Evolutionary conservation across 2,113 vertebrate genomes (phyloP).

Genomic region (Coturnix japonica): DNA sequence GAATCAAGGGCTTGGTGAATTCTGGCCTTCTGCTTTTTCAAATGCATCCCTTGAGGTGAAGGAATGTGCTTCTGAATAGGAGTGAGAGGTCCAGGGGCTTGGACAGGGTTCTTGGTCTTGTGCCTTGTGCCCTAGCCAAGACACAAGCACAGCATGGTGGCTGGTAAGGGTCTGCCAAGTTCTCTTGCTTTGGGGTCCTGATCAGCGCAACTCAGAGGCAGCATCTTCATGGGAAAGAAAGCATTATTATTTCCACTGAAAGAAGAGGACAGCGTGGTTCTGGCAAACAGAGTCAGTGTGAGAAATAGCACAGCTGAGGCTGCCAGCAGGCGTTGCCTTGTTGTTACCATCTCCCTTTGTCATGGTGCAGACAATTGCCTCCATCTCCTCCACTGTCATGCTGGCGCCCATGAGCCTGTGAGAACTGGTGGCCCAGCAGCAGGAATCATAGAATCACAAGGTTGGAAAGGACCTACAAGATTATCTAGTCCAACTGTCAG

Average conservation of each 20-base stretch:
- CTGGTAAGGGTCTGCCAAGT: background rate
- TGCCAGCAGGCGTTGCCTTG: background rate
- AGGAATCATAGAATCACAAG: too few relatives aligned
- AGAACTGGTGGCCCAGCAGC: background rate
- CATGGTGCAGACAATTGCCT: background rate
- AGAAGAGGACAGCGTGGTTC: background rate
- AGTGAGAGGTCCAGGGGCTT: background rate
- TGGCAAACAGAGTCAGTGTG: background rate
- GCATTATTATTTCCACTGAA: background rate
- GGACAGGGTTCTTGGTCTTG: fast-evolving
- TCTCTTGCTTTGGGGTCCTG: background rate
- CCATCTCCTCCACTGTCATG: fast-evolving
- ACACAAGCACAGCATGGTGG: background rate
- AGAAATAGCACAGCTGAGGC: background rate
- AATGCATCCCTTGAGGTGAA: background rate
- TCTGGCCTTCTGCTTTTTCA: background rate
- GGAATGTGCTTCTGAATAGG: background rate
- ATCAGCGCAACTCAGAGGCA: background rate
- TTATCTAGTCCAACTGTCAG: too few relatives aligned
- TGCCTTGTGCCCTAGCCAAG: background rate
- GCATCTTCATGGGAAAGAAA: background rate
- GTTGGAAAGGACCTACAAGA: too few relatives aligned
- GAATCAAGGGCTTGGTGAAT: background rate
- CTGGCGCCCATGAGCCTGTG: fast-evolving
- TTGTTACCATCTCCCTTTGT: background rate